These are phyloP conservation scores for Tetanocera ferruginea DNA, from an alignment of 2,888 invertebrate species.

Conservation along the genomic window DNA sequence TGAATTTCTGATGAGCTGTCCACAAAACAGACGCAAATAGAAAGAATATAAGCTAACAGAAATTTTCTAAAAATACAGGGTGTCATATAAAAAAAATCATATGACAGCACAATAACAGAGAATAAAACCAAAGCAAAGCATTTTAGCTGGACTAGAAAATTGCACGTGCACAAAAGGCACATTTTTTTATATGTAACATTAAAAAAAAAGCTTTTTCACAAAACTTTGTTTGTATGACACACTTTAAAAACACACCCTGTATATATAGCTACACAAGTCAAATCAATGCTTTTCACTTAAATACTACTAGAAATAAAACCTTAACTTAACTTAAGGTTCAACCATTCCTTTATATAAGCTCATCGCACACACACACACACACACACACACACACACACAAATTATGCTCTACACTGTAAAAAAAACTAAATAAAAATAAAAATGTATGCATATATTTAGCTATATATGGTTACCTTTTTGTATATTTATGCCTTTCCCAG, in stretches of 20 bases:
- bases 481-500: conserved; percentile 10
- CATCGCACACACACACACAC: conserved; percentile 1
- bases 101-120: conserved; percentile 28
- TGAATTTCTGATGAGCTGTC: conserved; percentile 44
- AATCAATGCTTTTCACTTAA: conserved; percentile 44
- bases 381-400: background rate
- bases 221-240: too few species aligned
- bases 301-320: conserved; percentile 39
- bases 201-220: background rate
- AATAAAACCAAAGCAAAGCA: too few species aligned
- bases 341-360: conserved; percentile 11
- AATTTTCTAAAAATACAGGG: conserved; percentile 21
- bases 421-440: conserved; percentile 4
- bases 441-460: background rate
- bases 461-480: too few species aligned
- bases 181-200: background rate
- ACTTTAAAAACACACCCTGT: too few species aligned
- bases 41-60: background rate
- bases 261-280: conserved; percentile 7
- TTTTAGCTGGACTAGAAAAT: background rate
- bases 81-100: conserved; percentile 32
- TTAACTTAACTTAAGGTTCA: conserved; percentile 8
- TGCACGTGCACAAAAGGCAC: background rate
- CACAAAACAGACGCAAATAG: conserved; percentile 15
- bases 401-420: conserved; percentile 7